A percentile compares a stretch with the other conserved stretches of the same genome.
Conservation (phyloP, 1,140 invertebrate species). For the Potamilus streckersoni region DNA sequence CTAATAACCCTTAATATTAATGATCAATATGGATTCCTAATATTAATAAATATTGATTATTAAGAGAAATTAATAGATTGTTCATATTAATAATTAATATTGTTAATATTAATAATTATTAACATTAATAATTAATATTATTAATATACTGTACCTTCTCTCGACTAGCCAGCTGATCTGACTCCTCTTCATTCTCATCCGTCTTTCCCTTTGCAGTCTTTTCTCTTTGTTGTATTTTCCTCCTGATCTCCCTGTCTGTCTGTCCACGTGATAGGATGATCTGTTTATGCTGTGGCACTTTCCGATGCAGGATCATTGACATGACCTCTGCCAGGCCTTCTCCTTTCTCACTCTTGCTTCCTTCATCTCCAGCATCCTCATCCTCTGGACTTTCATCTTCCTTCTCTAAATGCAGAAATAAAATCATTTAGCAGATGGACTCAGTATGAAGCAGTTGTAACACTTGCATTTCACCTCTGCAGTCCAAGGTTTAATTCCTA, state of each 20-base stretch:
- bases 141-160: conserved; percentile 26
- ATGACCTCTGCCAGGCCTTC: conserved; percentile 70
- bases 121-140: no score
- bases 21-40: no score
- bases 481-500: no score
- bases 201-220: neutral
- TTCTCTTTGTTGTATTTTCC: conserved; percentile 67
- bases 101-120: no score
- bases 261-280: conserved; percentile 75
- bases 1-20: neutral
- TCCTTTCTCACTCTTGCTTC: conserved; percentile 3
- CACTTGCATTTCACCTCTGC: no score
- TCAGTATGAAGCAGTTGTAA: no score
- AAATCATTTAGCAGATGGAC: no score
- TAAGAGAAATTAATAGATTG: no score
- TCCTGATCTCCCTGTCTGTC: conserved; percentile 68
- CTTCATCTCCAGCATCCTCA: conserved; percentile 9
- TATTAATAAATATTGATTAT: no score
- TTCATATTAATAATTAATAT: no score
- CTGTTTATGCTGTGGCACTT: conserved; percentile 81
- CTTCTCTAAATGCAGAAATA: neutral
- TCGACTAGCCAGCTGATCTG: conserved; percentile 7
- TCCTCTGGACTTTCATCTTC: conserved; percentile 8
- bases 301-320: conserved; percentile 77
- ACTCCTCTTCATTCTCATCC: neutral